These are phyloP conservation scores for Cephus rjabovi DNA, from an alignment of 2,888 invertebrate species.

Conservation along the genomic window DNA sequence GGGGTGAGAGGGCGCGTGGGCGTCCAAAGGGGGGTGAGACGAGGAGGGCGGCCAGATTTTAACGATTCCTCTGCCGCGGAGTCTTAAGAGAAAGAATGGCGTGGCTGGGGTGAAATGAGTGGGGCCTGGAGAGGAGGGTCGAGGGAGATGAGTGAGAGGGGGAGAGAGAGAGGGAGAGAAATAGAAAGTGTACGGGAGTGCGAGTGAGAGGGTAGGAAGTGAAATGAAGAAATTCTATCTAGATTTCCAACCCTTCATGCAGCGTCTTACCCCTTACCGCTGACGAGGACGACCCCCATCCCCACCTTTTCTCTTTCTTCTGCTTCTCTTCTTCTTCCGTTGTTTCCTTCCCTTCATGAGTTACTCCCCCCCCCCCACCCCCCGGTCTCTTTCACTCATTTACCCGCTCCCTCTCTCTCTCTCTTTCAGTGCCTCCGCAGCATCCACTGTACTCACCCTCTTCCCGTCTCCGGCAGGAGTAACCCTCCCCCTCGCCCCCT, in stretches of 20 bases:
- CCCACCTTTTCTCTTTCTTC: conserved; percentile 42
- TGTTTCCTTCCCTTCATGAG: conserved; percentile 33
- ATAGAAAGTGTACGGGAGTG: conserved; percentile 27
- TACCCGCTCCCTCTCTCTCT: conserved; percentile 17
- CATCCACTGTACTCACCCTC: conserved; percentile 39
- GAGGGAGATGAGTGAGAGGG: conserved; percentile 12
- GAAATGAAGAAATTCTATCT: conserved; percentile 75
- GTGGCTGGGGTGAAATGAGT: conserved; percentile 61
- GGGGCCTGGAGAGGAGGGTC: conserved; percentile 43
- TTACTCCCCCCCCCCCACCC: conserved; percentile 12
- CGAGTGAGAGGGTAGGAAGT: conserved; percentile 61
- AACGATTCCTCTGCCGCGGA: conserved; percentile 67
- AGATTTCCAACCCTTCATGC: conserved; percentile 70
- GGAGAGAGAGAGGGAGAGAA: conserved; percentile 20
- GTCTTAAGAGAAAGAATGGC: conserved; percentile 67
- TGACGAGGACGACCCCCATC: conserved; percentile 20
- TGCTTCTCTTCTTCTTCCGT: conserved; percentile 32
- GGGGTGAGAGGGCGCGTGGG: conserved; percentile 21
- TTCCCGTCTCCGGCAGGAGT: conserved; percentile 23
- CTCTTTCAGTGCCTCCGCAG: conserved; percentile 20
- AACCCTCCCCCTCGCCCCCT: conserved; percentile 15
- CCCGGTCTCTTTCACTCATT: conserved; percentile 21
- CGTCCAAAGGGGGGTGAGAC: conserved; percentile 24
- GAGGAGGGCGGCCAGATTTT: conserved; percentile 66
- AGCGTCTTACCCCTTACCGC: conserved; percentile 59